Evolutionary conservation across 2,113 vertebrate genomes (phyloP).

Genomic region (zebrafish (Danio rerio)): DNA sequence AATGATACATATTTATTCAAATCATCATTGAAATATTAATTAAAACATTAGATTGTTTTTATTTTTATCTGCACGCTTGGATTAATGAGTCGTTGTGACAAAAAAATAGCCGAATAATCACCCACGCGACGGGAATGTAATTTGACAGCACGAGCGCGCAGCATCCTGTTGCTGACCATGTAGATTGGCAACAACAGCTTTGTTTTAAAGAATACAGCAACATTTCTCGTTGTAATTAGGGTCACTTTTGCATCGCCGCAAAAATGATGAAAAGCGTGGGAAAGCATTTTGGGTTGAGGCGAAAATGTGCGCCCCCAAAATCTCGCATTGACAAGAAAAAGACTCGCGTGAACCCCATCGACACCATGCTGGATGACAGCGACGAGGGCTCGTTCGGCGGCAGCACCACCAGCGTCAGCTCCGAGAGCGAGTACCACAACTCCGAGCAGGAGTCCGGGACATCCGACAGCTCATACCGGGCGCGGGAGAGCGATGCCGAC

Average conservation of each 20-base stretch:
- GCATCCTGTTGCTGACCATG: conserved; percentile 1
- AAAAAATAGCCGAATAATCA: background rate
- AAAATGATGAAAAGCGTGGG: conserved; percentile 36
- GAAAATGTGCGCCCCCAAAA: conserved; percentile 24
- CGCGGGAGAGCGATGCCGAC: background rate
- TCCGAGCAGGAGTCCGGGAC: conserved; percentile 27
- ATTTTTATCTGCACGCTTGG: background rate
- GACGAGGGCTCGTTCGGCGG: conserved; percentile 54
- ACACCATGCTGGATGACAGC: conserved; percentile 56
- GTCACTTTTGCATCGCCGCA: background rate
- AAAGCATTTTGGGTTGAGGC: conserved; percentile 37
- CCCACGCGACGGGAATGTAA: background rate
- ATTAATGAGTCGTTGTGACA: background rate
- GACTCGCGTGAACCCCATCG: conserved; percentile 47
- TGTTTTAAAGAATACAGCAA: background rate
- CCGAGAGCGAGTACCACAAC: conserved; percentile 48
- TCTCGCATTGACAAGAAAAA: conserved; percentile 48
- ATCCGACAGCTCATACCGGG: conserved; percentile 36
- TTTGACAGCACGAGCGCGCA: background rate
- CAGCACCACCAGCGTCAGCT: conserved; percentile 52
- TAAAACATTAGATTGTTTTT: background rate
- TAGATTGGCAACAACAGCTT: background rate
- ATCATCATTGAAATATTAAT: conserved; percentile 24
- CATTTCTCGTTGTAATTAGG: background rate
- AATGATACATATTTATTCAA: conserved; percentile 24